Percentiles rank a stretch among this genome's conserved stretches.
Conservation (phyloP, 2,113 vertebrate genomes). For the Oreotragus oreotragus region DNA sequence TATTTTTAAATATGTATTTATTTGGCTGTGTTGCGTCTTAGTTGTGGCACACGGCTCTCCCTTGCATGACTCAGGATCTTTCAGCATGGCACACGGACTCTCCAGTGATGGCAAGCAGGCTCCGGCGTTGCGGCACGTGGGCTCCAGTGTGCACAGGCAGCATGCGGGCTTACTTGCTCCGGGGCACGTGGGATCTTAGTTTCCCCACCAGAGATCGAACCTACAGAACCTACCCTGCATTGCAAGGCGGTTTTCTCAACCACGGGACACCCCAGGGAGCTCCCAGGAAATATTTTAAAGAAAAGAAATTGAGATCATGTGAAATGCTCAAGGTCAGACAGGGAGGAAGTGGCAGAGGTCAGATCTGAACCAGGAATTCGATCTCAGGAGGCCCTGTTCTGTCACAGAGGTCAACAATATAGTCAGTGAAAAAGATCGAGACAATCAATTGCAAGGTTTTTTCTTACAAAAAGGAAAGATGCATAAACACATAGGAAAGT, state of each 20-base stretch:
- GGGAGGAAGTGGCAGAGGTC: background rate
- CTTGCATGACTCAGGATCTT: background rate
- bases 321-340: background rate
- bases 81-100: background rate
- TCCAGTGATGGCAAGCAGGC: background rate
- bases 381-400: background rate
- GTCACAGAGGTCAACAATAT: background rate
- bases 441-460: background rate
- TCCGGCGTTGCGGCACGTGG: background rate
- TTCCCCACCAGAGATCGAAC: background rate
- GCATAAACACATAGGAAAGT: background rate
- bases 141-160: background rate
- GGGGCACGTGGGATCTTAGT: accelerated
- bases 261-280: accelerated
- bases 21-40: background rate
- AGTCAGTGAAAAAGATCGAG: background rate
- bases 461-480: background rate
- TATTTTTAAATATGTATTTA: background rate
- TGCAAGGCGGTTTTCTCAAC: background rate
- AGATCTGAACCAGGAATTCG: background rate
- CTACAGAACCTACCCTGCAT: background rate
- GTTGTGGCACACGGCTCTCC: background rate
- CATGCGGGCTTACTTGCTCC: background rate
- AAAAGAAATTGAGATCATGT: background rate
- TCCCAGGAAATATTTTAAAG: background rate